phyloP scores from a whole-genome alignment of 23 tunicate genomes.

The Halocynthia roretzi region DNA sequence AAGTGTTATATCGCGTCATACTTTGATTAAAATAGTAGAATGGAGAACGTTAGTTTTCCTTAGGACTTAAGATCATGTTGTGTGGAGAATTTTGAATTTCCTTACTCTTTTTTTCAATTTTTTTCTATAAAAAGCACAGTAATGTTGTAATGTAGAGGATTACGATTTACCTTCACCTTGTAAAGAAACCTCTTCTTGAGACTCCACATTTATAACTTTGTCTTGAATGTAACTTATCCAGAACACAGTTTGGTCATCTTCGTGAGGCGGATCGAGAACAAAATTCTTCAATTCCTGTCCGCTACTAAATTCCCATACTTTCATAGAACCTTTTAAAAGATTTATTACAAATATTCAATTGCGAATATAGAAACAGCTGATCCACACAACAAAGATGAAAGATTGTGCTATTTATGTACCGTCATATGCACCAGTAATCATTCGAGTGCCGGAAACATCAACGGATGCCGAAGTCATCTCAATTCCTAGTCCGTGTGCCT shows the following conservation, averaged over 20 bases:
- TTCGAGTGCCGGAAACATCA: conserved; percentile 57
- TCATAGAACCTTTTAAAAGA: conserved; percentile 48
- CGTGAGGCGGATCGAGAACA: conserved; percentile 34
- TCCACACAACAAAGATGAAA: neutral
- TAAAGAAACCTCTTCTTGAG: neutral
- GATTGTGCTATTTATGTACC: conserved; percentile 25
- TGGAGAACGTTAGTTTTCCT: too few relatives aligned
- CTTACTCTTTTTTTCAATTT: too few relatives aligned
- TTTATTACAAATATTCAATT: neutral
- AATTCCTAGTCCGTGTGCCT: conserved; percentile 76
- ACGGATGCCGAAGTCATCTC: conserved; percentile 62
- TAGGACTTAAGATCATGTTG: too few relatives aligned
- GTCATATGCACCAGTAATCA: conserved; percentile 78
- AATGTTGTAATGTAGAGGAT: too few relatives aligned
- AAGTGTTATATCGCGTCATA: too few relatives aligned
- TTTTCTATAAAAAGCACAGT: too few relatives aligned
- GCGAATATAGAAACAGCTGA: neutral
- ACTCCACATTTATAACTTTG: neutral
- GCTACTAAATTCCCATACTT: conserved; percentile 89
- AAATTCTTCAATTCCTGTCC: conserved; percentile 74
- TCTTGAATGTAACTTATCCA: conserved; percentile 30
- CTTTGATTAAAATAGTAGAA: too few relatives aligned
- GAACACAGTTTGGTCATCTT: conserved; percentile 66
- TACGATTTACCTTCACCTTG: too few relatives aligned
- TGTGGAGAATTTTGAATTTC: too few relatives aligned